Evolutionary conservation across 1,140 invertebrate species (phyloP), one percentile per base, ranked within the genome.

Genomic region (Oncopeltus fasciatus): DNA sequence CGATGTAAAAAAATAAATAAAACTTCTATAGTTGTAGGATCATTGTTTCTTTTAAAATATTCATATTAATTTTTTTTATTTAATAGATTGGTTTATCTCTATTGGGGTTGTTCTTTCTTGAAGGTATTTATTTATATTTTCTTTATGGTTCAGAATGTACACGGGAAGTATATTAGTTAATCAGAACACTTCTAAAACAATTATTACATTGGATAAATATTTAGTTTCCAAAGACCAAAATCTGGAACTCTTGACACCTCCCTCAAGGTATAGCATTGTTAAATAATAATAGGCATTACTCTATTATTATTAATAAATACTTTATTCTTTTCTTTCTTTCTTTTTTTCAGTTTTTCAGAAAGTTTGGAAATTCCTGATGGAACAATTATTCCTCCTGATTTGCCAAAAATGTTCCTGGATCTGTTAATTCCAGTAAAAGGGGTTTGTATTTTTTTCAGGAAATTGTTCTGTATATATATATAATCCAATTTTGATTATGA

Each of bases 391-490:
- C 49, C 49, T 53, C 49, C 49, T 24, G 49, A 53, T 26, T 14
- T 53, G 26, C 49, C 49, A 8, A 53, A 53, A 53, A 53, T 53
- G 49, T 53, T 53, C 24, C 49, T 53, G 2, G 49, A 53, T 14
- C 24, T 53, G 3, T 26, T 53, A 53, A 24, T 53, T 4, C 49
- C 49, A 24, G 49, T 53, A 24, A 18, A 53, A 53, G 49, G 49
- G 49, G 49, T 53, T 24, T 24, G 26, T 9, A 3, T 38, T 8
- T 8, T 38, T 38, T 38, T 38, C 31, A 38, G 14, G 31, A 8
- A 38, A n/a, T n/a, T n/a, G n/a, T n/a, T n/a, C n/a, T n/a, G n/a
- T n/a, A n/a, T n/a, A n/a, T n/a, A n/a, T n/a, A n/a, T n/a, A n/a
- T n/a, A n/a, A n/a, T n/a, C n/a, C n/a, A n/a, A n/a, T n/a, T n/a